Evolutionary conservation across 2,113 vertebrate species (phyloP).

Genomic region (rabbit (Oryctolagus cuniculus)): DNA sequence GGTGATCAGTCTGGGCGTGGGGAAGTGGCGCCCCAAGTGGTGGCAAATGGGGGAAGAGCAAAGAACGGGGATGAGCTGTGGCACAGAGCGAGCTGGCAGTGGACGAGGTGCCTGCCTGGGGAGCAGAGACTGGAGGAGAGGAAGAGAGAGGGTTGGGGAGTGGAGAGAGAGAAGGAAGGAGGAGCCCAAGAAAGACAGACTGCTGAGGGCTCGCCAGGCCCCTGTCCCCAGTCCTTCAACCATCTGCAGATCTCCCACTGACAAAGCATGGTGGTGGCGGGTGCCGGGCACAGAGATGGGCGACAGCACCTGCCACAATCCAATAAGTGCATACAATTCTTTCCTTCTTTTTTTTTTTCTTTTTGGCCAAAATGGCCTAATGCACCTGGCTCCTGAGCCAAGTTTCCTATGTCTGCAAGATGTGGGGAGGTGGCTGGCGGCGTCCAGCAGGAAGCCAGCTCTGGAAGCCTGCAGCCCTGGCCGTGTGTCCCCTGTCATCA

Average conservation of each 20-base stretch:
- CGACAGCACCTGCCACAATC: neutral
- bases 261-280: neutral
- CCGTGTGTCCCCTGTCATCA: no score
- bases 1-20: neutral
- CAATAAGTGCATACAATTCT: neutral
- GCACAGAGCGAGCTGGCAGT: no score
- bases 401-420: neutral
- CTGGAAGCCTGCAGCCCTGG: neutral
- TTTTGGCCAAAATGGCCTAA: neutral
- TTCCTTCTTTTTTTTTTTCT: neutral
- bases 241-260: neutral
- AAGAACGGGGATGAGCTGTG: neutral
- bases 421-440: neutral
- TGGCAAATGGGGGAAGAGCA: neutral
- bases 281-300: accelerated
- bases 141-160: neutral
- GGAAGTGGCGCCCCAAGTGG: neutral
- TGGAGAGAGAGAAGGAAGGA: neutral
- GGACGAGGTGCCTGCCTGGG: neutral
- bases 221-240: neutral
- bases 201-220: accelerated
- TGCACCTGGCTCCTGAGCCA: neutral
- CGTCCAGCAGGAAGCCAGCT: neutral
- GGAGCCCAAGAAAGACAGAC: neutral
- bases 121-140: neutral